A percentile compares a stretch with the other conserved stretches of the same genome.
Conservation (phyloP, 2,113 vertebrate genomes). For the Gasterosteus aculeatus region DNA sequence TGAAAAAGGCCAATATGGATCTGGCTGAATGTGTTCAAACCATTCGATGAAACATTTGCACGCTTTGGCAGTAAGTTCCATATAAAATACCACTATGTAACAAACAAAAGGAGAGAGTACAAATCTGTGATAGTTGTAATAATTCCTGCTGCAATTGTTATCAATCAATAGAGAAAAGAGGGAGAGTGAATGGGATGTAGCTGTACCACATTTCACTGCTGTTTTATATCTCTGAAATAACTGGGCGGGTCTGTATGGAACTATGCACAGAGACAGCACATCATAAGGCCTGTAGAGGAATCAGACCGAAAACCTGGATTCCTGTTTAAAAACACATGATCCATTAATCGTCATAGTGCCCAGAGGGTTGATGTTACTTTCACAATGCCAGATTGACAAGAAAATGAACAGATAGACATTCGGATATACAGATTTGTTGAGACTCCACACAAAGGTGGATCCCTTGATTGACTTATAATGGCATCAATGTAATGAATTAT, state of each 20-base stretch:
- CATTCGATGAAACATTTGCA: neutral
- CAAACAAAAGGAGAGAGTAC: neutral
- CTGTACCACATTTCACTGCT: conserved; percentile 14
- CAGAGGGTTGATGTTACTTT: neutral
- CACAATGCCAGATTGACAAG: conserved; percentile 14
- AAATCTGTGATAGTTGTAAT: neutral
- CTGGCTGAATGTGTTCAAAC: neutral
- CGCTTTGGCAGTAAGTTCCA: neutral
- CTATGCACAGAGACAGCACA: conserved; percentile 51
- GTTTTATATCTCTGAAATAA: conserved; percentile 14
- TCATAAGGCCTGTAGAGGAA: conserved; percentile 42
- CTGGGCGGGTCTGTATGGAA: conserved; percentile 14
- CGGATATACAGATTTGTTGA: neutral
- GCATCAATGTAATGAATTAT: neutral
- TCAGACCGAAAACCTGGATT: conserved; percentile 47
- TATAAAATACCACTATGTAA: neutral
- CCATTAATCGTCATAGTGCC: conserved; percentile 26
- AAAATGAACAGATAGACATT: neutral
- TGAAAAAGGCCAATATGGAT: neutral
- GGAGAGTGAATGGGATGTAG: neutral
- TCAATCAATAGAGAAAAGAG: conserved; percentile 32
- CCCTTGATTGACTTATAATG: neutral
- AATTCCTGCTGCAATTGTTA: conserved; percentile 7
- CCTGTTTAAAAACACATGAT: conserved; percentile 41
- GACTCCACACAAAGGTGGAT: neutral